Conservation (phyloP, 2,888 invertebrate genomes). For the Laspeyria flexula region DNA sequence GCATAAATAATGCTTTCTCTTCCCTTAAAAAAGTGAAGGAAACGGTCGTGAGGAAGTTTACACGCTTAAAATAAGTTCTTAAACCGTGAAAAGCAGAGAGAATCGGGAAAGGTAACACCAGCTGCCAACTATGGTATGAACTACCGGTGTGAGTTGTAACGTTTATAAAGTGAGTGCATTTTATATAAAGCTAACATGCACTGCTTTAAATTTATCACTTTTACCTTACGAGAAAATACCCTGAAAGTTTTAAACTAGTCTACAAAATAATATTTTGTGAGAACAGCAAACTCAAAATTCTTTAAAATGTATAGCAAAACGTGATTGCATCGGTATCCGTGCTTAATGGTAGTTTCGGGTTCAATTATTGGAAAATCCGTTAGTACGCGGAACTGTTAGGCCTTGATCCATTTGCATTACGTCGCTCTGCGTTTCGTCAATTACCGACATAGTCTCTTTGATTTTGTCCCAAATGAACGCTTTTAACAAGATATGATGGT, state of each 20-base stretch:
- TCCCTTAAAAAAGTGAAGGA: slow-evolving; percentile 16
- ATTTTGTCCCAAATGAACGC: slow-evolving; percentile 23
- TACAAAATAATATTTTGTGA: not conserved
- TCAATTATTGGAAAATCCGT: slow-evolving; percentile 67
- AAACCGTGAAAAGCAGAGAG: slow-evolving; percentile 18
- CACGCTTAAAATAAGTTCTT: slow-evolving; percentile 23
- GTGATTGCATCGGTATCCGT: slow-evolving; percentile 9
- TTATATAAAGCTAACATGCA: slow-evolving; percentile 1
- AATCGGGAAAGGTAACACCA: slow-evolving; percentile 26
- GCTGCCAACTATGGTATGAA: slow-evolving; percentile 29
- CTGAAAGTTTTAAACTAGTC: not conserved
- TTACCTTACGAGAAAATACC: slow-evolving; percentile 7
- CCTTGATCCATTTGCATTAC: slow-evolving; percentile 48
- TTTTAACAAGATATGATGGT: slow-evolving; percentile 4
- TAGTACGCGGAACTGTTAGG: slow-evolving; percentile 42
- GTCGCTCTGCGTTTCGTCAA: slow-evolving; percentile 43
- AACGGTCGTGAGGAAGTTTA: slow-evolving; percentile 30
- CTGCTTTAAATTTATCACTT: not conserved
- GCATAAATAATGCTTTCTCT: slow-evolving; percentile 24
- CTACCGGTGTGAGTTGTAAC: slow-evolving; percentile 21
- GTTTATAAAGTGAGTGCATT: slow-evolving; percentile 4
- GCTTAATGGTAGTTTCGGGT: slow-evolving; percentile 48
- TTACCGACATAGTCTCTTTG: slow-evolving; percentile 32
- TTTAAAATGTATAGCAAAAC: slow-evolving; percentile 5
- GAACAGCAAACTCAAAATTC: not conserved